These are phyloP conservation scores for Toxonevra muliebris DNA, from an alignment of 2,888 invertebrate species.

Conservation along the genomic window DNA sequence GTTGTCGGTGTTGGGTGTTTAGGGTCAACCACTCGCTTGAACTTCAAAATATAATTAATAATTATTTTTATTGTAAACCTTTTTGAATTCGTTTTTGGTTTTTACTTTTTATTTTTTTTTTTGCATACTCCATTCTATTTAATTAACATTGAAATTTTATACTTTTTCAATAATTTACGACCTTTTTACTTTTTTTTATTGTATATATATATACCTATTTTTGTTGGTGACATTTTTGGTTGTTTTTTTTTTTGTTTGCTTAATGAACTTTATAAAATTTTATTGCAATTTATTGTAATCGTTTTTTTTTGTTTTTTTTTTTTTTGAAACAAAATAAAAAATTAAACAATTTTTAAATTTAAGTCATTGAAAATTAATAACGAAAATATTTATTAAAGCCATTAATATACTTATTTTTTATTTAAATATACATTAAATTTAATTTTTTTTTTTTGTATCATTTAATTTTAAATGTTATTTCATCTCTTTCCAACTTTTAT, in stretches of 20 bases:
- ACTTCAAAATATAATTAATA: neutral
- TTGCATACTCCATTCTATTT: neutral
- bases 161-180: constrained; percentile 1
- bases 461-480: too few species aligned
- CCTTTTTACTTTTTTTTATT: neutral
- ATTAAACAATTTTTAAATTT: neutral
- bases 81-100: too few species aligned
- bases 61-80: too few species aligned
- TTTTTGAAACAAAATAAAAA: neutral
- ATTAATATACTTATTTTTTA: neutral
- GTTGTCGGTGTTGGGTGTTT: neutral
- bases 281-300: constrained; percentile 1
- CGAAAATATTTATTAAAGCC: constrained; percentile 1
- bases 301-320: neutral
- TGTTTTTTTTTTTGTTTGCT: neutral
- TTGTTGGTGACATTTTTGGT: too few species aligned
- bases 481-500: too few species aligned
- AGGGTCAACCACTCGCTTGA: constrained; percentile 1
- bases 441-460: too few species aligned
- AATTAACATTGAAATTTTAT: constrained; percentile 6
- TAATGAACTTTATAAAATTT: neutral
- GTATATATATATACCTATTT: too few species aligned
- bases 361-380: neutral
- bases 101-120: neutral
- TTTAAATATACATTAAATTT: too few species aligned